Percentiles rank a stretch among this genome's conserved stretches.
Conservation (phyloP, 2,797 vertebrate species). For the Urocyon cinereoargenteus region DNA sequence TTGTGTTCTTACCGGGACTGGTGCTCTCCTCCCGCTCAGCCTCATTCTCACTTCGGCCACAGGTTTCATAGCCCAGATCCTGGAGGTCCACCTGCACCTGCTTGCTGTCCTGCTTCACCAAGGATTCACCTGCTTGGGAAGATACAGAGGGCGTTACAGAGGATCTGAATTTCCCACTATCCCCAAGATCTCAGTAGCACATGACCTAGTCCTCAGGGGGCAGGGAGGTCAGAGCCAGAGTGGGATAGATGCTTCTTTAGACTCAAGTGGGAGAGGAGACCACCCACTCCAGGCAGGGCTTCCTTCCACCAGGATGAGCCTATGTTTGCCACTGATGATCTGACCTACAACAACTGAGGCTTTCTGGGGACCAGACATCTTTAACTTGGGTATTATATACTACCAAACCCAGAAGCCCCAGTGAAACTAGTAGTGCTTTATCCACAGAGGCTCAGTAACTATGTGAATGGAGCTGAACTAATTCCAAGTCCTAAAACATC, state of each 20-base stretch:
- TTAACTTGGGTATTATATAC: no score
- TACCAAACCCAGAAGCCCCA: background rate
- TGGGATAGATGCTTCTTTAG: background rate
- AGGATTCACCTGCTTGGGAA: conserved; percentile 89
- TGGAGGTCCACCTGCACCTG: conserved; percentile 96
- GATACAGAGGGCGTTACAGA: background rate
- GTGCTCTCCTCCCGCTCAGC: conserved; percentile 94
- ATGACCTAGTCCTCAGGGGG: background rate
- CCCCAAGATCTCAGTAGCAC: background rate
- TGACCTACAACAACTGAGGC: background rate
- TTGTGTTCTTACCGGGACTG: conserved; percentile 91
- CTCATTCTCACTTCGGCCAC: conserved; percentile 96
- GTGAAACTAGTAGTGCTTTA: background rate
- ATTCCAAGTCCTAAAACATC: background rate
- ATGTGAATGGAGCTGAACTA: background rate
- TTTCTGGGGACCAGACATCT: background rate
- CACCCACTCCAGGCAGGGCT: background rate
- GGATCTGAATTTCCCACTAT: background rate
- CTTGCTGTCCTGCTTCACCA: conserved; percentile 92
- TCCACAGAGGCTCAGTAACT: background rate
- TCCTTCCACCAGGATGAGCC: background rate
- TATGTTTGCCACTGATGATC: background rate
- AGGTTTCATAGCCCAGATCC: conserved; percentile 97
- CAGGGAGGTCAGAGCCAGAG: background rate
- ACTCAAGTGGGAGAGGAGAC: rapidly evolving